Percentiles rank a stretch among this genome's conserved stretches.
phyloP scores from a whole-genome alignment of 2,113 vertebrate species.

The Ancistrus triradiatus region DNA sequence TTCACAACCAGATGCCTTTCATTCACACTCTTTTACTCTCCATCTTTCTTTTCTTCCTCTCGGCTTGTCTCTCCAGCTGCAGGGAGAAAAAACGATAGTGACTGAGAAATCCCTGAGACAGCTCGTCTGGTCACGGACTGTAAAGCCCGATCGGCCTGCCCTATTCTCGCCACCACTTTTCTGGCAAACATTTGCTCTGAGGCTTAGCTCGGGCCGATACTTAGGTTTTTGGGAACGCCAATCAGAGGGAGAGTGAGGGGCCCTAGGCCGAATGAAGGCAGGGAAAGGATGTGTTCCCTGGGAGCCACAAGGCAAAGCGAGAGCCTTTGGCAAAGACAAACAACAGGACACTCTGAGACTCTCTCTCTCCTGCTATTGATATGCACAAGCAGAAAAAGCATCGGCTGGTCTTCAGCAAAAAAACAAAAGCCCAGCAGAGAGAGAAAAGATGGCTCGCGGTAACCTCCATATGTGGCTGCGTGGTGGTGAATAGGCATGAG shows the following conservation, averaged over 20 bases:
- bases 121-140: slow-evolving; percentile 98
- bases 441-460: slow-evolving; percentile 57
- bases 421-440: slow-evolving; percentile 63
- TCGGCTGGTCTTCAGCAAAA: slow-evolving; percentile 61
- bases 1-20: slow-evolving; percentile 92
- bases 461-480: slow-evolving; percentile 61
- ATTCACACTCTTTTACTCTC: slow-evolving; percentile 65
- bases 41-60: slow-evolving; percentile 53
- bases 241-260: slow-evolving; percentile 58
- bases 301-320: slow-evolving; percentile 73
- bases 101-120: slow-evolving; percentile 86
- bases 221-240: slow-evolving; percentile 72
- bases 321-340: slow-evolving; percentile 74
- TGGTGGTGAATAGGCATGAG: slow-evolving; percentile 62
- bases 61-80: slow-evolving; percentile 79
- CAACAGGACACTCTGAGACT: slow-evolving; percentile 66
- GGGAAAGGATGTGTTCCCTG: slow-evolving; percentile 63
- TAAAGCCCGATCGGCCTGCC: slow-evolving; percentile 63
- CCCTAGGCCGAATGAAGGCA: slow-evolving; percentile 36
- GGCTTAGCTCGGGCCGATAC: slow-evolving; percentile 75
- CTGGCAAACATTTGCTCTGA: slow-evolving; percentile 89
- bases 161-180: slow-evolving; percentile 83
- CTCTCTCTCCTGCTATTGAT: slow-evolving; percentile 62
- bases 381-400: slow-evolving; percentile 71
- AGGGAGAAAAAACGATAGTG: slow-evolving; percentile 72